Evolutionary conservation across 2,113 vertebrate genomes (phyloP).

Genomic region (Ariopsis seemanni): DNA sequence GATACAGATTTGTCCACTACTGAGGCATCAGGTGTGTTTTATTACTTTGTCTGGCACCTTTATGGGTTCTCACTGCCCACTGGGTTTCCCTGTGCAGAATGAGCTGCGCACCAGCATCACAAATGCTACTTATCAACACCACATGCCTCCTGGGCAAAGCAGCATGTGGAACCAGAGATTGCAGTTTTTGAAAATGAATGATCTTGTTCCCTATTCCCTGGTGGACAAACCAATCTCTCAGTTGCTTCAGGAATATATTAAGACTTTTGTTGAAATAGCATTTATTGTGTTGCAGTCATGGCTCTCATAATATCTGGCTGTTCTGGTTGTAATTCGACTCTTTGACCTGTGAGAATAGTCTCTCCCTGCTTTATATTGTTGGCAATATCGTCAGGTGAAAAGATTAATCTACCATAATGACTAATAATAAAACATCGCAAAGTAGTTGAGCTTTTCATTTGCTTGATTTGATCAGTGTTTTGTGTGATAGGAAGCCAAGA

Average conservation of each 20-base stretch:
- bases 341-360: not conserved
- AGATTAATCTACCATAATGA: not conserved
- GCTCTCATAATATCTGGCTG: not conserved
- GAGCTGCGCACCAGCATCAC: slow-evolving; percentile 1
- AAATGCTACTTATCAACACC: slow-evolving; percentile 25
- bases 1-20: not conserved
- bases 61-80: slow-evolving; percentile 4
- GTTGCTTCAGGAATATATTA: slow-evolving; percentile 21
- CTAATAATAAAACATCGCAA: not conserved
- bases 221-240: slow-evolving; percentile 17
- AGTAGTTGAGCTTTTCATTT: not conserved
- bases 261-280: not conserved
- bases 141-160: slow-evolving; percentile 13
- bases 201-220: slow-evolving; percentile 5
- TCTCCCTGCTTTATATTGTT: slow-evolving; percentile 5
- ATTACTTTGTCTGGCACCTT: slow-evolving; percentile 40
- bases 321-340: slow-evolving; percentile 3
- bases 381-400: not conserved
- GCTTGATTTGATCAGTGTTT: not conserved
- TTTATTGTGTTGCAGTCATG: not conserved
- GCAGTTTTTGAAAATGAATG: slow-evolving; percentile 11
- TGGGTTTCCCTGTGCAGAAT: not conserved
- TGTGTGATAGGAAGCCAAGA: not conserved
- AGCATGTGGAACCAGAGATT: not conserved
- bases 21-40: slow-evolving; percentile 40